phyloP scores from a whole-genome alignment of 2,113 vertebrate genomes.

The Protomyctophum bolini region DNA sequence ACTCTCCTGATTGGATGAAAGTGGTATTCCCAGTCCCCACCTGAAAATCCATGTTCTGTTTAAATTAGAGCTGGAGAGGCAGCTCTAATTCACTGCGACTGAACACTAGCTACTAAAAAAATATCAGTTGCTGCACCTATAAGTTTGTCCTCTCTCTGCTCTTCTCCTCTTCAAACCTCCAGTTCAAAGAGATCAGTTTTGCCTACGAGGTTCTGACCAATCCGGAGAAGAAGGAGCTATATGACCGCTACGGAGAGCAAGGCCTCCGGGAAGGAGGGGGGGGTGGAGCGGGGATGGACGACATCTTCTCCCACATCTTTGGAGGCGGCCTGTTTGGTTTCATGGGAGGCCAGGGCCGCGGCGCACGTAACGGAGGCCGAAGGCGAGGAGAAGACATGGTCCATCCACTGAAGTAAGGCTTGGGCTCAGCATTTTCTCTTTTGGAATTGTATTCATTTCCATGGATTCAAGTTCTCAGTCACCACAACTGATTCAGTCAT shows the following conservation, averaged over 20 bases:
- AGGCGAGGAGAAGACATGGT: slow-evolving; percentile 98
- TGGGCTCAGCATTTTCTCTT: no score
- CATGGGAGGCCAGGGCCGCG: slow-evolving; percentile 91
- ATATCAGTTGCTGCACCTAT: no score
- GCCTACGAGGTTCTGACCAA: slow-evolving; percentile 97
- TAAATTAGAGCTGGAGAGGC: no score
- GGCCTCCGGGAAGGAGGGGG: slow-evolving; percentile 95
- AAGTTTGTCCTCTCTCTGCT: neutral
- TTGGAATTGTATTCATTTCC: no score
- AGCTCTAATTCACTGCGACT: no score
- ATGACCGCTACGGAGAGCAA: slow-evolving; percentile 96
- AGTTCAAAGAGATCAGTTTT: slow-evolving; percentile 99
- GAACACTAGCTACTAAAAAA: neutral
- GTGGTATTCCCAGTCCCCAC: no score
- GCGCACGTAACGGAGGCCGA: slow-evolving; percentile 92
- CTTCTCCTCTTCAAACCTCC: slow-evolving; percentile 4
- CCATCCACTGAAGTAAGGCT: slow-evolving; percentile 93
- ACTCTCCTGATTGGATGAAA: no score
- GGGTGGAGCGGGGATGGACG: slow-evolving; percentile 94
- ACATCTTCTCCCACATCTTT: slow-evolving; percentile 99
- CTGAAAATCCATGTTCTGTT: no score
- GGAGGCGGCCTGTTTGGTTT: slow-evolving; percentile 96
- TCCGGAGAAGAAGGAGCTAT: slow-evolving; percentile 95
- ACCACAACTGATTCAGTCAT: no score
- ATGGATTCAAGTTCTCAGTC: no score